Evolutionary conservation across 2,888 invertebrate species (phyloP), one percentile per base, ranked within the genome.

Genomic region (Synanthedon andrenaeformis): DNA sequence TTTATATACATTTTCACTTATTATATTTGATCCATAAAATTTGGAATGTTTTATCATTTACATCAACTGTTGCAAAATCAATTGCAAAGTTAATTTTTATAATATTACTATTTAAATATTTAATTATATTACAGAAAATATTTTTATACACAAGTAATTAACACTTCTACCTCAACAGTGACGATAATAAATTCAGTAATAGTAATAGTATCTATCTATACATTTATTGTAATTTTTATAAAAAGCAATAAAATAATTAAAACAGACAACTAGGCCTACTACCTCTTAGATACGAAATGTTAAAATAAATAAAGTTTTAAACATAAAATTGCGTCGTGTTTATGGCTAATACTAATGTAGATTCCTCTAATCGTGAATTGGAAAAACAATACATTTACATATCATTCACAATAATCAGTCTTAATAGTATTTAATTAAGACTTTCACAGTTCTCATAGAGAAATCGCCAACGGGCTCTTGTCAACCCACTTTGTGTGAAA

Each of bases 71-170:
- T 35, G 35, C 35, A 35, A 35, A 35, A 35, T 10, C 10, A 35
- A 23, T 10, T 35, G 35, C 10, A 10, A 8, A 35, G 6, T 35
- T 79, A 78, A 78, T 83, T 83, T 83, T 83, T 80, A 83, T 85
- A 82, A 79, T 82, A 79, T 82, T 85, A 82, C 81, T 85, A 85
- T 84, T 84, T 85, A 66, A 82, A 81, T 83, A 86, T 87, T 35
- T 85, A 71, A 82, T 79, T 84, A 83, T 85, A 85, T 82, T 80
- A 74, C 85, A 83, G 75, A 86, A 35, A 85, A 78, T 87, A 87
- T 87, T 87, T 87, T 87, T 87, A 87, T 86, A 87, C 79, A 81
- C 70, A 78, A 79, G 79, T 74, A 76, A 71, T 77, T 64, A 35
- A 79, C 79, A 79, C 65, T 73, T 66, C 86, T 86, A 87, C 86